Conservation (phyloP, 2,113 vertebrate genomes). For the Myiozetetes cayanensis region DNA sequence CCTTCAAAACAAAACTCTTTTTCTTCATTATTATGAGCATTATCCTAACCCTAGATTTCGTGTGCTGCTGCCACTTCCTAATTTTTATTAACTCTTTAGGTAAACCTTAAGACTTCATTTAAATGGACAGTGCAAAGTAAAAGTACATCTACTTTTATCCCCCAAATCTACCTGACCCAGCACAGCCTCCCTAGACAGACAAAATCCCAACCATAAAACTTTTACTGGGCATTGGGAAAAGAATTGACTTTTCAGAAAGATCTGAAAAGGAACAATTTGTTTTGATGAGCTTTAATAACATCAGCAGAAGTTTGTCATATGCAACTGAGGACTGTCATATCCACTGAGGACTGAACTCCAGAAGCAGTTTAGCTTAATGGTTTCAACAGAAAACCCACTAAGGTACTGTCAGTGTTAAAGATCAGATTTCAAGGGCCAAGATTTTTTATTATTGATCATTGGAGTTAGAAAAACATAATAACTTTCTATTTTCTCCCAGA, state of each 20-base stretch:
- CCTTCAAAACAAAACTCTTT: not conserved
- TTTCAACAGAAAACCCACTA: not conserved
- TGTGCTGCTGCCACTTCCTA: not conserved
- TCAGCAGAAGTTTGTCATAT: not conserved
- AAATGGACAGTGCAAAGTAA: not conserved
- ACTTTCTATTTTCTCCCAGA: not conserved
- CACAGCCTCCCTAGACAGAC: not conserved
- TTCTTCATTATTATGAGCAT: not conserved
- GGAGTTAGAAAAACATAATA: not conserved
- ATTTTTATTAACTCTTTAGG: not conserved
- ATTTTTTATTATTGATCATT: slow-evolving; percentile 11
- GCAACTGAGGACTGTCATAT: not conserved
- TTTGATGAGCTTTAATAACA: not conserved
- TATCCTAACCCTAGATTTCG: not conserved
- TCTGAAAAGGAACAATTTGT: not conserved
- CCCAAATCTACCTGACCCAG: not conserved
- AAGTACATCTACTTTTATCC: not conserved
- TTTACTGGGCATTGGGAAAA: not conserved
- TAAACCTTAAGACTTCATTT: not conserved
- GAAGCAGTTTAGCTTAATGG: not conserved
- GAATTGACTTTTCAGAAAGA: not conserved
- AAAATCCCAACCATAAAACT: not conserved
- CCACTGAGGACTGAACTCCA: not conserved
- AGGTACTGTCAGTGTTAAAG: not conserved
- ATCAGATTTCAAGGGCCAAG: not conserved